These are phyloP conservation scores for Hiodon alosoides DNA, from an alignment of 2,113 vertebrate genomes.

Conservation along the genomic window DNA sequence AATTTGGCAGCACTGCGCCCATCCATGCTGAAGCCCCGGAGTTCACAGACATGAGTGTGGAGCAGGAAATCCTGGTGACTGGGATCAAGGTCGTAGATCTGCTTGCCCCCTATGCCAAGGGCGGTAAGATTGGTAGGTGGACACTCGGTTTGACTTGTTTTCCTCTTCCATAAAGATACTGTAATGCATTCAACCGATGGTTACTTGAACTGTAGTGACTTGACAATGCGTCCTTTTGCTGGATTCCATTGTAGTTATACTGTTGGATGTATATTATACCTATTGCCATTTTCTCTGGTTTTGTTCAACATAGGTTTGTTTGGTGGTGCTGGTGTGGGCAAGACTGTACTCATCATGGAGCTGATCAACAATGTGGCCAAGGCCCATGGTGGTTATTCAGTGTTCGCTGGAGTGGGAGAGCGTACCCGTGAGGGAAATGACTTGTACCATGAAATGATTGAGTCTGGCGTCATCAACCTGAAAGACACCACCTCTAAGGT, in stretches of 20 bases:
- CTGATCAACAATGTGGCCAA: constrained; percentile 98
- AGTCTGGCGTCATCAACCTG: constrained; percentile 97
- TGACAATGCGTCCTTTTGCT: background rate
- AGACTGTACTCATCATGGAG: constrained; percentile 97
- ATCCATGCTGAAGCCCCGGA: constrained; percentile 97
- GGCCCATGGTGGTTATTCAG: constrained; percentile 94
- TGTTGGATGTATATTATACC: background rate
- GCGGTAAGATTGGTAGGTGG: constrained; percentile 89
- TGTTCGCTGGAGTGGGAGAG: constrained; percentile 94
- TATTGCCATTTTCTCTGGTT: background rate
- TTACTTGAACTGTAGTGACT: no score
- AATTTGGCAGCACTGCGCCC: constrained; percentile 70
- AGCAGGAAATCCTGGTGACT: constrained; percentile 97
- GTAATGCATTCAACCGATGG: no score
- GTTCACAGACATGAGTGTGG: constrained; percentile 95
- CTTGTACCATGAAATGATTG: constrained; percentile 98
- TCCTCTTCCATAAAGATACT: no score
- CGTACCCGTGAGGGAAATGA: constrained; percentile 95
- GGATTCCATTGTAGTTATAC: background rate
- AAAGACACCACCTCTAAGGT: constrained; percentile 97
- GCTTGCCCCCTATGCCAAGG: constrained; percentile 93
- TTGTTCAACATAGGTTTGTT: constrained; percentile 72
- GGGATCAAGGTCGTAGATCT: constrained; percentile 97
- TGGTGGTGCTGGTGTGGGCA: constrained; percentile 92
- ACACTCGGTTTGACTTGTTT: no score